Conservation (phyloP, 2,888 invertebrate genomes). For the Noctua janthina region DNA sequence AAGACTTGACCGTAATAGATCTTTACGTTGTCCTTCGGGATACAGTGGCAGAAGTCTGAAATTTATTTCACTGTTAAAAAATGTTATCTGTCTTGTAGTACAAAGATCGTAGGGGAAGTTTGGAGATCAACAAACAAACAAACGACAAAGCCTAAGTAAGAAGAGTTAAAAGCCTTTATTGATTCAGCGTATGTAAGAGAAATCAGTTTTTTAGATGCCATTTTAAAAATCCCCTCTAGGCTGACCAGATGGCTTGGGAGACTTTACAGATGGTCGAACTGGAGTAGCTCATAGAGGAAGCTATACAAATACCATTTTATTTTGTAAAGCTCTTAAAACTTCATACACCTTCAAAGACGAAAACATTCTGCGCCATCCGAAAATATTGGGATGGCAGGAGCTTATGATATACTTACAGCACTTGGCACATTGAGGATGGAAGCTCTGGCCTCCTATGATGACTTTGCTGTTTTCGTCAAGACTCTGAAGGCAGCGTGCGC, state of each 20-base stretch:
- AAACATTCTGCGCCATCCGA: background rate
- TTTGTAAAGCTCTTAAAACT: background rate
- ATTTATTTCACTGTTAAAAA: constrained; percentile 36
- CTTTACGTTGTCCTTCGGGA: constrained; percentile 80
- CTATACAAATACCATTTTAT: too few relatives aligned
- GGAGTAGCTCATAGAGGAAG: background rate
- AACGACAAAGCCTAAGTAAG: background rate
- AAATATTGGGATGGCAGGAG: background rate
- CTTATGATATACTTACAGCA: constrained; percentile 80
- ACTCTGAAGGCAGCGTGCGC: constrained; percentile 82
- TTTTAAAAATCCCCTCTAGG: background rate
- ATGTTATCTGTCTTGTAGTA: constrained; percentile 17
- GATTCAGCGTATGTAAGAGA: background rate
- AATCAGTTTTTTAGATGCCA: background rate
- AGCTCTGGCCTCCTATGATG: constrained; percentile 81
- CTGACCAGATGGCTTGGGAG: background rate
- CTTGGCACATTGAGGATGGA: constrained; percentile 83
- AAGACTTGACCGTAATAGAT: constrained; percentile 88
- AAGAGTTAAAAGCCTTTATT: background rate
- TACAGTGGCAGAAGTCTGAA: constrained; percentile 82
- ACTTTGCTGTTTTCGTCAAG: constrained; percentile 78
- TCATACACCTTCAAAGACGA: background rate
- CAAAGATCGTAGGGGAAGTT: background rate
- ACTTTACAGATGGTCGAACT: background rate
- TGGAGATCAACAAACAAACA: too few relatives aligned